phyloP scores from a whole-genome alignment of 1,140 invertebrate genomes.

The Stenopsyche tienmushanensis region DNA sequence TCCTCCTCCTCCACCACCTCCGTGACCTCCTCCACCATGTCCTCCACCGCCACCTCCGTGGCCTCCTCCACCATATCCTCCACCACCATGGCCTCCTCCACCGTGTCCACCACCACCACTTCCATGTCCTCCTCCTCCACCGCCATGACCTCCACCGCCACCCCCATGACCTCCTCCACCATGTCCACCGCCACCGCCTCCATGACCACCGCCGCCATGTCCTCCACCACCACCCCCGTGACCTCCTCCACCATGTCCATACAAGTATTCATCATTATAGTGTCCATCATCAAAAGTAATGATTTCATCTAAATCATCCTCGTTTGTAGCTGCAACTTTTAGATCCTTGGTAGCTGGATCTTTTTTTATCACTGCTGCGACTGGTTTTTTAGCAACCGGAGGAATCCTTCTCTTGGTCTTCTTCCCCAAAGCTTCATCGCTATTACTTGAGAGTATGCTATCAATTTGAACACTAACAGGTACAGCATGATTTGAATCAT shows the following conservation, averaged over 20 bases:
- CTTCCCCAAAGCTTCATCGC: background rate
- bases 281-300: no score
- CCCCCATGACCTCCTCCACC: background rate
- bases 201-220: background rate
- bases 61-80: no score
- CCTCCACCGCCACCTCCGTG: no score
- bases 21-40: conserved; percentile 11
- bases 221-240: conserved; percentile 7
- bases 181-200: background rate
- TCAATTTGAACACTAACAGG: background rate
- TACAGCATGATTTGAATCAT: background rate
- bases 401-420: no score
- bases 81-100: conserved; percentile 7
- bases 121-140: background rate
- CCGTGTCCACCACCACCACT: background rate
- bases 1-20: background rate
- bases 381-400: no score
- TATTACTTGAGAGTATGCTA: background rate
- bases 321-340: background rate
- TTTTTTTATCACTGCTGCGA: background rate
- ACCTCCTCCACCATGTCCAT: conserved; percentile 1
- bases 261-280: background rate
- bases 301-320: background rate
- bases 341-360: background rate
- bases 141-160: background rate